Conservation (phyloP, 2,113 vertebrate genomes). For the Laticauda laticaudata region DNA sequence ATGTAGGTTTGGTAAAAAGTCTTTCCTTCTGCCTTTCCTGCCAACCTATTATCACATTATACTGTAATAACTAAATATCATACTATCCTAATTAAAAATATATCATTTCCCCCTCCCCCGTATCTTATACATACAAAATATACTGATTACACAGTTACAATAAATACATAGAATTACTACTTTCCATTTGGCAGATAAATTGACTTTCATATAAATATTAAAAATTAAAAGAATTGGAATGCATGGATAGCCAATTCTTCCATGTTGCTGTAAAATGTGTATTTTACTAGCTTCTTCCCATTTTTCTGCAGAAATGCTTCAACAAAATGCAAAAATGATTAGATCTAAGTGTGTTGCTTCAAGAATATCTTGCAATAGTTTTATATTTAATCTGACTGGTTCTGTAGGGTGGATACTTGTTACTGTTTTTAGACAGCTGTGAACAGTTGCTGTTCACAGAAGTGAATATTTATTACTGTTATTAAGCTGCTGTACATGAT, state of each 20-base stretch:
- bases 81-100: background rate
- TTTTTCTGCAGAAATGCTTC: background rate
- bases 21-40: background rate
- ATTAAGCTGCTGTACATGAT: background rate
- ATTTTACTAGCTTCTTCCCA: conserved; percentile 2
- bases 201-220: background rate
- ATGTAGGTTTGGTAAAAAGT: background rate
- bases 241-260: background rate
- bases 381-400: background rate
- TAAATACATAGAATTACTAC: background rate
- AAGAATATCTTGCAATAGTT: background rate
- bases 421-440: background rate
- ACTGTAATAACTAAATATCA: background rate
- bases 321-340: background rate
- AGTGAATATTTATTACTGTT: background rate
- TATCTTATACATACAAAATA: background rate
- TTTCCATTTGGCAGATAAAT: background rate
- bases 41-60: background rate
- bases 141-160: background rate
- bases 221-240: background rate
- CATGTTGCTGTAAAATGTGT: background rate
- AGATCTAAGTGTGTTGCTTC: background rate
- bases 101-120: background rate
- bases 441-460: background rate
- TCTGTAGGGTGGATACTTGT: background rate